Evolutionary conservation across 1,140 invertebrate genomes (phyloP), one percentile per base, ranked within the genome.

Genomic region (Rhynchophorus ferrugineus): DNA sequence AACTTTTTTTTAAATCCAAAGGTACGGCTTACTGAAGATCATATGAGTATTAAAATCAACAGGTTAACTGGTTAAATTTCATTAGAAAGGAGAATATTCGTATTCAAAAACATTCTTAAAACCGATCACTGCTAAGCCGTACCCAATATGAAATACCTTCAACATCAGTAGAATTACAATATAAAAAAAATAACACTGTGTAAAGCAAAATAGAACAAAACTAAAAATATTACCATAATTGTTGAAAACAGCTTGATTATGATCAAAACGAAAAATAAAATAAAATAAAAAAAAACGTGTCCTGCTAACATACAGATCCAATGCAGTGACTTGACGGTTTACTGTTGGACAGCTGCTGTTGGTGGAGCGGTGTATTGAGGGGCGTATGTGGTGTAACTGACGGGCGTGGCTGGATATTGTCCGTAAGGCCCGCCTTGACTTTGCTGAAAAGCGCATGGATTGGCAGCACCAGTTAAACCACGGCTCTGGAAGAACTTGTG

Each of bases 401-500:
- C 50, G 11, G 61, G 60, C 8, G 59, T 57, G 3, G 58, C 55
- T 9, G 66, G 58, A 39, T 64, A 69, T 46, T 69, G 68, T 22
- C 71, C 73, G 58, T 74, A 78, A 2, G 75, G 70, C 22, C 69
- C 61, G 14, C 73, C 69, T 51, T 75, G 76, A 41, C 72, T 74
- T 37, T 77, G 76, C 48, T 79, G 78, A 49, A 78, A 79, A 13
- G 77, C 77, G 57, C 77, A 79, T 1, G 76, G 73, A 38, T 76
- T 78, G 8, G 73, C 68, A 0, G 74, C 68, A 44, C 69, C 69
- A 0, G 76, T 73, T 3, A 78, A 70, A 44, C 76, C 72, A 44
- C 76, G 69, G 48, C 69, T 75, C 60, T 80, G 78, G 73, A 79
- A 81, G 69, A 79, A 81, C 57, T 80, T 81, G 66, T 75, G 78